Evolutionary conservation across 2,113 vertebrate genomes (phyloP).

Genomic region (Lampris incognitus): DNA sequence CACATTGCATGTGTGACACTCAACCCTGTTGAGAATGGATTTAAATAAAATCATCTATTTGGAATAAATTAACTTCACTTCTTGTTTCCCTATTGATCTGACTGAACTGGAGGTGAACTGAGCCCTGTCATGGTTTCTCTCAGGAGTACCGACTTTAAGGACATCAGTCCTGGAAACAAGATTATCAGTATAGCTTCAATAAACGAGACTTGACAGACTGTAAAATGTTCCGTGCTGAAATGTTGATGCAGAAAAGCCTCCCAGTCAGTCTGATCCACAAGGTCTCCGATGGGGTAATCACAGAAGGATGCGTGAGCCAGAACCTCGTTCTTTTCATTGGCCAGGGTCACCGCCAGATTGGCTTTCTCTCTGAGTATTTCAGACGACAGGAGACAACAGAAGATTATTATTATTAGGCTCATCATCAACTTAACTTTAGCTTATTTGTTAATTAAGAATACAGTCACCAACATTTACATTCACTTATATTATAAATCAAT

Average conservation of each 20-base stretch:
- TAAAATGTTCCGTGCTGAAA: constrained; percentile 78
- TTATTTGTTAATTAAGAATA: too few species aligned
- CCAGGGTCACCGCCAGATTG: constrained; percentile 90
- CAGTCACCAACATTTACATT: too few species aligned
- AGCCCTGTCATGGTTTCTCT: too few species aligned
- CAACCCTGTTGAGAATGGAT: too few species aligned
- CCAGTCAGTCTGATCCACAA: constrained; percentile 86
- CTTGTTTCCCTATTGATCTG: too few species aligned
- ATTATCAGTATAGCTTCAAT: background rate
- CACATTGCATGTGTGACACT: too few species aligned
- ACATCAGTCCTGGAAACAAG: background rate
- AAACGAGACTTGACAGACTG: constrained; percentile 79
- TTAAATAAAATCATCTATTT: too few species aligned
- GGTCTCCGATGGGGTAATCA: constrained; percentile 86
- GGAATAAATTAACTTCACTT: background rate
- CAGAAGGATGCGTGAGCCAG: constrained; percentile 89
- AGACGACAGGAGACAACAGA: background rate
- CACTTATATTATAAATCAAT: too few species aligned
- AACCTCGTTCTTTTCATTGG: constrained; percentile 77
- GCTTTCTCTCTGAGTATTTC: constrained; percentile 86
- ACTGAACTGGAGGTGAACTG: too few species aligned
- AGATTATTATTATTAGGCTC: background rate
- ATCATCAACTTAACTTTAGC: too few species aligned
- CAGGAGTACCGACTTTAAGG: background rate
- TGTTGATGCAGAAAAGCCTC: constrained; percentile 80